Base-by-base conservation (phyloP, 2,888 invertebrate genomes). In the Patella ulyssiponensis region DNA sequence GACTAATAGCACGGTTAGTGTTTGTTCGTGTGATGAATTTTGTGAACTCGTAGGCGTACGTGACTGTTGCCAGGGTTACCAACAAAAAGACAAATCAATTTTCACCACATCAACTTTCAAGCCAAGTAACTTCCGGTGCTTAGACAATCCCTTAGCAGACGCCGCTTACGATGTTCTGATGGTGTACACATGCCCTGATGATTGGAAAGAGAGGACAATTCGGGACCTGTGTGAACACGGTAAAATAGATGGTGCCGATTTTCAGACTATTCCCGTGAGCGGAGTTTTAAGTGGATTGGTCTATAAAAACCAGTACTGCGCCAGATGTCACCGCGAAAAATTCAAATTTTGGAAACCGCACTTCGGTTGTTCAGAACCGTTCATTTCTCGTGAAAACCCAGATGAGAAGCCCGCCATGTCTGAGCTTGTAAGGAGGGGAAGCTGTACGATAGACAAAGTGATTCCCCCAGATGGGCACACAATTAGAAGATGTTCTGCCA, bases 221-320 rank as follows among this genome's bases (percentile, higher is more conserved):
- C 9, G 23, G 23, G 20, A 64, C 11, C 23, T 64, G 20, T 64
- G 64, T 64, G 64, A 64, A 64, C 14, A 20, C 11, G 64, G 64
- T 20, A 20, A 20, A n/a, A 64, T 23, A 23, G 64, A 23, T 5
- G 12, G 64, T 20, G 64, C n/a, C 23, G 64, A 64, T 20, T 64
- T 64, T 64, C 64, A 64, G n/a, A 64, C 64, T 11, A 64, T 85
- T 33, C 85, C 85, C 3, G 88, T 88, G 58, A 77, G 80, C 14
- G 83, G 84, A 3, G 58, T 51, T 11, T n/a, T 33, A 5, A 54
- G 78, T 74, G 72, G 81, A 5, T 56, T 85, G 11, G 75, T 84
- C 15, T 87, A 80, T 73, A 83, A 77, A 56, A 87, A 87, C 71
- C 77, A 82, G 74, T 86, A 82, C 73, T 85, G 85, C 58, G 83